Base-by-base conservation (phyloP, 92 coral and sea anemone genomes). In the Bergia puertoricense region DNA sequence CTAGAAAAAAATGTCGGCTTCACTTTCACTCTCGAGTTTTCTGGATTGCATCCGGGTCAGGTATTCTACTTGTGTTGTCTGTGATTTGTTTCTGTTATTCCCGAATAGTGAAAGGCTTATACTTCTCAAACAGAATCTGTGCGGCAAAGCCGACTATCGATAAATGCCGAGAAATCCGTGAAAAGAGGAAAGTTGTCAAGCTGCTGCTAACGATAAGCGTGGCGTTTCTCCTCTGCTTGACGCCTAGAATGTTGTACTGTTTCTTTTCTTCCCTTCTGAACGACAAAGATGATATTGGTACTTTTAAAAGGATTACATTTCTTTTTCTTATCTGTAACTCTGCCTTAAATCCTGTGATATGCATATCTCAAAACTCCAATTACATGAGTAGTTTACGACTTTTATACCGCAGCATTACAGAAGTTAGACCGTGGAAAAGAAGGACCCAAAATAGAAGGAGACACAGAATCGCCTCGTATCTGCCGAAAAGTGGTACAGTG, bases 291-390 rank as follows among this genome's bases (percentile, higher is more conserved):
- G 71, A 85, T 16, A 54, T 84, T 13, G 62, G 86, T 23, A 36
- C 80, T 5, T 92, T 92, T 77, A 85, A 82, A 36, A 80, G 91
- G 48, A 8, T 90, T 43, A 87, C 94, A 0, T 92, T 75, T 76
- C 89, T 92, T 39, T 78, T 92, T n/a, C 68, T 92, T 16, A 77
- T 92, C 39, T 86, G 90, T 36, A 92, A 92, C 68, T 92, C 94
- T 85, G 79, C 91, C 45, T 81, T 88, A 75, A 92, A 92, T 81
- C 94, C 94, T 4, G 89, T 92, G 44, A 90, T 92, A 57, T 92
- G 91, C 45, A 57, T 79, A 16, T 90, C 88, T 16, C 94, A 92
- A 81, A 90, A 86, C 82, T 83, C 92, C 11, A 92, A 92, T 80
- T 90, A 77, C 39, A 69, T 16, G 23, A 71, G 16, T 36, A 44